Evolutionary conservation across 1,140 invertebrate genomes (phyloP).

Genomic region (Asobara japonica): DNA sequence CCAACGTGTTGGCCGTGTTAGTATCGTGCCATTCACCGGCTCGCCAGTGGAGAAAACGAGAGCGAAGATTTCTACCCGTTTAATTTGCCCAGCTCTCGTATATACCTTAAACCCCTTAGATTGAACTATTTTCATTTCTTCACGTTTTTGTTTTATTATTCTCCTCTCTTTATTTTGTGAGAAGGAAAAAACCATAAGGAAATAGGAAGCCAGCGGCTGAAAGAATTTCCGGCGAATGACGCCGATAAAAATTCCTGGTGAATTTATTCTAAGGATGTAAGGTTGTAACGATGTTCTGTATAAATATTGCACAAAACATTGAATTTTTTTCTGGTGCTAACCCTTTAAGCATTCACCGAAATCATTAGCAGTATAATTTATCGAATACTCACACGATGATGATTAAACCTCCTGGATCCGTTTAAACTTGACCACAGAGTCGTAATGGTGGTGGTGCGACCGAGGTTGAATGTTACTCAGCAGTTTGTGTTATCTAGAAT

Average conservation of each 20-base stretch:
- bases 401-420: background rate
- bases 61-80: slow-evolving; percentile 15
- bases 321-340: too few species aligned
- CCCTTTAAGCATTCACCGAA: background rate
- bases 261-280: too few species aligned
- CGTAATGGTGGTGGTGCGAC: background rate
- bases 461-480: background rate
- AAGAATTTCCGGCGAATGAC: too few species aligned
- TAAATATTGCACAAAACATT: too few species aligned
- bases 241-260: too few species aligned
- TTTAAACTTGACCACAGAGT: background rate
- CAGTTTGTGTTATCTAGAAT: slow-evolving; percentile 24
- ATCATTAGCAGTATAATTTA: background rate
- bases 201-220: too few species aligned
- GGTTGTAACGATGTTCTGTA: too few species aligned
- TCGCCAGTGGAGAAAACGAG: background rate
- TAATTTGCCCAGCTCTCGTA: slow-evolving; percentile 5
- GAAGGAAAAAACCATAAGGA: too few species aligned
- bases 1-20: background rate
- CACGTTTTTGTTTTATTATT: background rate
- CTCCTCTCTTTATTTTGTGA: background rate
- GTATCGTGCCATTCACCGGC: background rate
- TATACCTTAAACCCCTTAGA: background rate
- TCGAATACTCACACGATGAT: slow-evolving; percentile 10
- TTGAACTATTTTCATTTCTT: background rate